These are phyloP conservation scores for Telmatherina bonti DNA, from an alignment of 2,797 vertebrate species.

Conservation along the genomic window DNA sequence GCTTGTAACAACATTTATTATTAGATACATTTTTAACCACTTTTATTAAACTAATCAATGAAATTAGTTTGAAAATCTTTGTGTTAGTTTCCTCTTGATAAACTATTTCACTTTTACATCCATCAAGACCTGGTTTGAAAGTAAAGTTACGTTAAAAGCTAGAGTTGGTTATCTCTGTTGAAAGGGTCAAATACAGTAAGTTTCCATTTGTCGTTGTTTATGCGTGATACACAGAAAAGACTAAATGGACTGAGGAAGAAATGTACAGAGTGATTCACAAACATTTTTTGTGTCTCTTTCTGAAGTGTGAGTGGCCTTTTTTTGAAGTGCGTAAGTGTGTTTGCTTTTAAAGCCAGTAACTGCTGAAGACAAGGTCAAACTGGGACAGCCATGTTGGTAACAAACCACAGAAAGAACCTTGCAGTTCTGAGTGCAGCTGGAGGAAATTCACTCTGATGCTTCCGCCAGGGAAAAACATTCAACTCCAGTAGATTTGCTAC, in stretches of 20 bases:
- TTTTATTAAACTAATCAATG: too few species aligned
- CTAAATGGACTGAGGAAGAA: conserved; percentile 4
- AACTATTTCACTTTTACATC: too few species aligned
- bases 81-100: too few species aligned
- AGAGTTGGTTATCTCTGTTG: not conserved
- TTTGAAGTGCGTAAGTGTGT: conserved; percentile 26
- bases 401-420: conserved; percentile 14
- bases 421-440: conserved; percentile 25
- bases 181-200: not conserved
- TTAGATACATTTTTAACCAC: too few species aligned
- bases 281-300: not conserved
- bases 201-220: not conserved
- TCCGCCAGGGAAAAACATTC: conserved; percentile 9
- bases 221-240: not conserved
- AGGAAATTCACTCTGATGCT: conserved; percentile 16
- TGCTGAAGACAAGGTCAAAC: conserved; percentile 50
- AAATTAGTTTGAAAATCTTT: too few species aligned
- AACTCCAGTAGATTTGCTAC: conserved; percentile 5
- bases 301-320: conserved; percentile 21
- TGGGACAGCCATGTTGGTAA: conserved; percentile 19
- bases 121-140: too few species aligned
- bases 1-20: too few species aligned
- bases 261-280: not conserved
- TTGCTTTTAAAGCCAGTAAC: conserved; percentile 63
- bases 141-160: too few species aligned